Evolutionary conservation across 2,113 vertebrate genomes (phyloP).

Genomic region (Serinus canaria): DNA sequence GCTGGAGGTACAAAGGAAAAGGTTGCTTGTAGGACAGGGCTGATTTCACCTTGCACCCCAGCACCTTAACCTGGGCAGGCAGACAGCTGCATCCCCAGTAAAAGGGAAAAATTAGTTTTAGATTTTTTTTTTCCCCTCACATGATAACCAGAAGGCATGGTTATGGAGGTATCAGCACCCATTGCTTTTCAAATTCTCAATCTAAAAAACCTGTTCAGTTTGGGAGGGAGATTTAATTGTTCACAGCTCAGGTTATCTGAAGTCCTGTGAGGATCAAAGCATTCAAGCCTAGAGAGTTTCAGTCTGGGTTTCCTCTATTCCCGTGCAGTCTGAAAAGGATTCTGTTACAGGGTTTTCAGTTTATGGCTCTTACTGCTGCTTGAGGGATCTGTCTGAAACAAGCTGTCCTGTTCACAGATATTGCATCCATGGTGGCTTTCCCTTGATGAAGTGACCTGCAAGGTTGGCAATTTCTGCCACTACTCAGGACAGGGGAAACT

Average conservation of each 20-base stretch:
- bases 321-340: background rate
- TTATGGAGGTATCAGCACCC: fast-evolving
- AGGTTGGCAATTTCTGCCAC: background rate
- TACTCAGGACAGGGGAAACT: background rate
- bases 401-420: background rate
- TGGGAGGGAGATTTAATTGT: background rate
- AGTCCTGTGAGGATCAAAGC: background rate
- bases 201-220: background rate
- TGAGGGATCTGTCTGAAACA: background rate
- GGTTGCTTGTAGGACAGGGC: background rate
- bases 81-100: background rate
- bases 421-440: background rate
- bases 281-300: background rate
- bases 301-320: background rate
- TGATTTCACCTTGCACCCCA: background rate
- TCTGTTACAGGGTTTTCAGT: background rate
- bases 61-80: background rate
- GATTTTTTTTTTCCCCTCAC: background rate
- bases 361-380: background rate
- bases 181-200: background rate
- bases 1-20: background rate
- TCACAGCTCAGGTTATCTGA: background rate
- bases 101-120: background rate
- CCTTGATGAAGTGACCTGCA: background rate
- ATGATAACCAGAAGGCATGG: background rate